A percentile compares a stretch with the other conserved stretches of the same genome.
Evolutionary conservation across 1,140 invertebrate species (phyloP).

Genomic region (Paramacrobiotus metropolitanus): DNA sequence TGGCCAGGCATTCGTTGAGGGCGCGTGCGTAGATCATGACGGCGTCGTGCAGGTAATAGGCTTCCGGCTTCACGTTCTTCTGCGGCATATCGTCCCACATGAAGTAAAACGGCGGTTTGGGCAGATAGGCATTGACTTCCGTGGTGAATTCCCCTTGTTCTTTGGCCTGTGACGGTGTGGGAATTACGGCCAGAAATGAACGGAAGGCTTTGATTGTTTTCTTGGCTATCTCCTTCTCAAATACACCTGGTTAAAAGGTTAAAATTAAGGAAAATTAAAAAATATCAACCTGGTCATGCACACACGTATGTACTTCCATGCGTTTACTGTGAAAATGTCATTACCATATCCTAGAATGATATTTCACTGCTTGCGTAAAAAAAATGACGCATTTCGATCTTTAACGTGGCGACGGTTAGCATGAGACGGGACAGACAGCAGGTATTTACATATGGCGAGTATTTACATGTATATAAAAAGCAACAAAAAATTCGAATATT

Average conservation of each 20-base stretch:
- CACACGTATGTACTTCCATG: too few relatives aligned
- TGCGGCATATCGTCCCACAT: slow-evolving; percentile 22
- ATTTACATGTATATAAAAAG: too few relatives aligned
- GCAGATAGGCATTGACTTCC: slow-evolving; percentile 47
- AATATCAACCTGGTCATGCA: slow-evolving; percentile 25
- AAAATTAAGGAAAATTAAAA: slow-evolving; percentile 18
- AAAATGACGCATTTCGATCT: too few relatives aligned
- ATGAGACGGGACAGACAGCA: too few relatives aligned
- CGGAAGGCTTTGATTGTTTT: slow-evolving; percentile 27
- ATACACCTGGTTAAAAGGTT: neutral
- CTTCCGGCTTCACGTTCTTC: slow-evolving; percentile 59
- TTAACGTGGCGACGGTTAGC: too few relatives aligned
- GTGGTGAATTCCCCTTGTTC: slow-evolving; percentile 45
- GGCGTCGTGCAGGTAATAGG: slow-evolving; percentile 85
- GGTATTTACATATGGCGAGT: too few relatives aligned
- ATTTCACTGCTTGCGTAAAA: too few relatives aligned
- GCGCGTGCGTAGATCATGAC: slow-evolving; percentile 70
- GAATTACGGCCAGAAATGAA: slow-evolving; percentile 58
- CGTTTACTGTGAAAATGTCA: too few relatives aligned
- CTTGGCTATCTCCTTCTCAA: slow-evolving; percentile 8
- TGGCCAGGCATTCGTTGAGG: slow-evolving; percentile 40
- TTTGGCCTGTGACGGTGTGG: slow-evolving; percentile 45
- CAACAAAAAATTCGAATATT: too few relatives aligned
- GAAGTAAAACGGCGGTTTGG: slow-evolving; percentile 48
- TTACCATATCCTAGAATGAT: too few relatives aligned